Evolutionary conservation across 1,140 invertebrate genomes (phyloP), one percentile per base, ranked within the genome.

Genomic region (Orchestia grillus): DNA sequence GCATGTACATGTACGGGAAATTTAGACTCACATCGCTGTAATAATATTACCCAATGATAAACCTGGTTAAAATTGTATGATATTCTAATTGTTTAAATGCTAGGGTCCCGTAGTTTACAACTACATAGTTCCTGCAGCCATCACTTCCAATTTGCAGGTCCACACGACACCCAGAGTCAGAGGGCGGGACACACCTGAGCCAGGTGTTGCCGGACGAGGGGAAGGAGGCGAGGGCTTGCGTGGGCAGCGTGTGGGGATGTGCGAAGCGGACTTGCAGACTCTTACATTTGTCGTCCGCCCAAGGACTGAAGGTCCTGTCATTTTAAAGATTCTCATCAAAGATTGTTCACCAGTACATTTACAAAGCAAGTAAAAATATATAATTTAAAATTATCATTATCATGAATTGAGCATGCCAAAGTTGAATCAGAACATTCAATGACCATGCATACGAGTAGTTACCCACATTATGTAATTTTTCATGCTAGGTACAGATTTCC

Each of bases 151-250:
- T 23, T 77, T 77, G 19, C 47, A 77, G 28, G 36, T 77, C 11
- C 11, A 36, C 11, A 1, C 42, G 88, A 90, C 0, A 15, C 3
- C 41, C 11, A 90, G 88, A 42, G 3, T 8, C 88, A 41, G 47
- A 42, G 88, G 36, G 88, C 88, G 15, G 15, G 16, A 90, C 8
- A 42, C 15, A 96, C 96, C 96, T 96, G 41, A 97, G 91, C 97
- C 97, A 97, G 0, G 97, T 97, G 95, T 97, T 97, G 41, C 97
- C 97, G 36, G 97, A 97, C 19, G 97, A 97, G 11, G 97, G 97
- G 96, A 97, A 97, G 57, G 97, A 97, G 6, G 97, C 97, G 40
- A 97, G 96, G 8, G 97, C 97, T 44, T 95, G 96, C 47, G 97
- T 96, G 23, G 97, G 96, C 44, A 97, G 96, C 42, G 90, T 92